A percentile compares a stretch with the other conserved stretches of the same genome.
These are phyloP conservation scores for Cheilosia vulpina DNA, from an alignment of 2,888 invertebrate genomes.

Conservation along the genomic window DNA sequence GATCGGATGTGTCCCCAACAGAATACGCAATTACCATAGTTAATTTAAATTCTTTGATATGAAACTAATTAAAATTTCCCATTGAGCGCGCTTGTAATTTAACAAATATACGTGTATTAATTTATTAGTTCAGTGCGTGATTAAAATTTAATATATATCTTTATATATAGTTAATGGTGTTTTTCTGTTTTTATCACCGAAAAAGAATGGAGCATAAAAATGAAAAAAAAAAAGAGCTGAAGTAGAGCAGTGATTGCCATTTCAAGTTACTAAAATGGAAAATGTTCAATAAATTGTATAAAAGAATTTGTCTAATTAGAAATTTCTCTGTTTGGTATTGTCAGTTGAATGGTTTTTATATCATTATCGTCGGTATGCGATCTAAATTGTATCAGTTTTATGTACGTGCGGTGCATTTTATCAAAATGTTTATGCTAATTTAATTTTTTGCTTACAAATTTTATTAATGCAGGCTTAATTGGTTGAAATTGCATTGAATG, in stretches of 20 bases:
- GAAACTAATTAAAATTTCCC: slow-evolving; percentile 75
- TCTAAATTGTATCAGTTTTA: slow-evolving; percentile 56
- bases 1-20: slow-evolving; percentile 63
- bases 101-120: slow-evolving; percentile 65
- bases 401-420: slow-evolving; percentile 11
- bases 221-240: neutral
- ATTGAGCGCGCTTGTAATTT: slow-evolving; percentile 68
- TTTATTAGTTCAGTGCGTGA: slow-evolving; percentile 73
- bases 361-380: slow-evolving; percentile 54
- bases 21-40: slow-evolving; percentile 74
- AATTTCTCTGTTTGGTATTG: slow-evolving; percentile 35
- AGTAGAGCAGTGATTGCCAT: neutral
- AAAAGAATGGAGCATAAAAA: slow-evolving; percentile 52
- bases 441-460: neutral
- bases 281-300: slow-evolving; percentile 40
- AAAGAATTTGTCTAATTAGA: slow-evolving; percentile 51
- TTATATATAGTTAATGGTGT: neutral
- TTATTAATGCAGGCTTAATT: neutral
- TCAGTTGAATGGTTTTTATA: slow-evolving; percentile 62
- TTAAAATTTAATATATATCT: slow-evolving; percentile 63
- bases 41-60: slow-evolving; percentile 75
- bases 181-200: slow-evolving; percentile 30
- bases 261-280: slow-evolving; percentile 37
- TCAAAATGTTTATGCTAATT: slow-evolving; percentile 5
- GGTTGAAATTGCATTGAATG: neutral